Base-by-base conservation (phyloP, 37 sponge, comb jelly and placozoan genomes). In the Cladorhizidae sp. region DNA sequence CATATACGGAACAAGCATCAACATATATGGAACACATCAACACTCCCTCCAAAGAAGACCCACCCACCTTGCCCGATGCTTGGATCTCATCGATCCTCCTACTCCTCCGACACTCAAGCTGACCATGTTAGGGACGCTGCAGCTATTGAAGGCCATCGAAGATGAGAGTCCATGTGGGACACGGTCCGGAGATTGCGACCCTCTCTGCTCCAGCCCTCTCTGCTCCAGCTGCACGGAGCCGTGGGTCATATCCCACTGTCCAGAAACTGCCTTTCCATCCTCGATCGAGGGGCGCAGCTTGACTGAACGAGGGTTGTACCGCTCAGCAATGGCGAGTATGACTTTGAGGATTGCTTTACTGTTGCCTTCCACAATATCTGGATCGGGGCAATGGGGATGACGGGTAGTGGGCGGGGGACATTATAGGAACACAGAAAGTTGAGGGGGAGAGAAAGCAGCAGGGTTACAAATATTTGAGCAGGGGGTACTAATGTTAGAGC, bases 251-350 rank as follows among this genome's bases (percentile, higher is more conserved):
- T 61, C 26, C 50, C 49, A 49, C 42, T 42, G n/a, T 15, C 23
- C 36, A 8, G 2, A 57, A 12, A 42, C 64, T 2, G 57, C 39
- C n/a, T 26, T 14, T 8, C 6, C 58, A 5, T 39, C 39, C 42
- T 67, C 65, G 6, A 23, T 77, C 42, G 9, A 42, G 15, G 49
- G 52, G 26, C 79, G 61, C 14, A 51, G 78, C 18, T 86, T 85
- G 55, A 79, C 94, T 17, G 80, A 73, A 22, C 81, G 62, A 12
- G 91, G 95, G 2, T 84, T 76, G 64, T 87, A 94, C 28, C 84
- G 80, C 73, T 89, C 88, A 35, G 94, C 94, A 12, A 94, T 70
- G 36, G 88, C 87, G 29, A 94, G 78, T 21, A 94, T 78, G 6
- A 94, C 84, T 64, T 71, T 69, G 75, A 94, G 64, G 11, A 87